Percentiles rank a stretch among this genome's conserved stretches.
These are phyloP conservation scores for Drosophila peninsularis DNA, from an alignment of 2,888 invertebrate genomes.

Conservation along the genomic window DNA sequence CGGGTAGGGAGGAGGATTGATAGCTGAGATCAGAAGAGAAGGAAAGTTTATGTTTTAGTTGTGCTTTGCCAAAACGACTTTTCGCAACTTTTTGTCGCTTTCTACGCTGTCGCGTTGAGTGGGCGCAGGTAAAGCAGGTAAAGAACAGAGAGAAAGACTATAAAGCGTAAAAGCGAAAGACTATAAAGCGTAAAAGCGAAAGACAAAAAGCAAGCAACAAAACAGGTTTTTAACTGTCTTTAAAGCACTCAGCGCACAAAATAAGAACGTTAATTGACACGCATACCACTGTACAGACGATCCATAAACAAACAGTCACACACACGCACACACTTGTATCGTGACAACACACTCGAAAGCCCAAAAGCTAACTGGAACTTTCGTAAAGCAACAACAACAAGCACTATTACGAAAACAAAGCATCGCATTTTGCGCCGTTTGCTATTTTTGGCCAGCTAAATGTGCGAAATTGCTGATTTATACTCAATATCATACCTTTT, in stretches of 20 bases:
- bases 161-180: constrained; percentile 40
- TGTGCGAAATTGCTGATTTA: constrained; percentile 27
- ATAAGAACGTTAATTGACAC: constrained; percentile 72
- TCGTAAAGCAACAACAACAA: constrained; percentile 42
- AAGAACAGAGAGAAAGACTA: constrained; percentile 18
- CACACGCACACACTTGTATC: constrained; percentile 1
- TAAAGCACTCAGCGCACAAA: constrained; percentile 39
- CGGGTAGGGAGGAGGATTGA: background rate
- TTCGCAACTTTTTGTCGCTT: constrained; percentile 24
- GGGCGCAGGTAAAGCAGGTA: constrained; percentile 12
- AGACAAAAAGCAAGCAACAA: constrained; percentile 37
- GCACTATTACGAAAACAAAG: constrained; percentile 42
- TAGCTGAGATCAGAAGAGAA: constrained; percentile 20
- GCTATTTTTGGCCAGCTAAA: constrained; percentile 39
- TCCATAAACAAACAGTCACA: constrained; percentile 51
- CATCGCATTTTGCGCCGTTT: constrained; percentile 29
- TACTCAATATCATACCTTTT: constrained; percentile 45
- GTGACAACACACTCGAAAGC: constrained; percentile 15
- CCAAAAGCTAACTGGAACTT: constrained; percentile 69
- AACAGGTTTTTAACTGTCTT: constrained; percentile 68
- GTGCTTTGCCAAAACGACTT: constrained; percentile 20
- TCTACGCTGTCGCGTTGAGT: constrained; percentile 31
- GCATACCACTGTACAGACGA: constrained; percentile 48
- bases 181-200: constrained; percentile 37
- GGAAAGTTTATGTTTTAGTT: constrained; percentile 17